Evolutionary conservation across 2,797 vertebrate genomes (phyloP).

Genomic region (Alcedo quadribrachys): DNA sequence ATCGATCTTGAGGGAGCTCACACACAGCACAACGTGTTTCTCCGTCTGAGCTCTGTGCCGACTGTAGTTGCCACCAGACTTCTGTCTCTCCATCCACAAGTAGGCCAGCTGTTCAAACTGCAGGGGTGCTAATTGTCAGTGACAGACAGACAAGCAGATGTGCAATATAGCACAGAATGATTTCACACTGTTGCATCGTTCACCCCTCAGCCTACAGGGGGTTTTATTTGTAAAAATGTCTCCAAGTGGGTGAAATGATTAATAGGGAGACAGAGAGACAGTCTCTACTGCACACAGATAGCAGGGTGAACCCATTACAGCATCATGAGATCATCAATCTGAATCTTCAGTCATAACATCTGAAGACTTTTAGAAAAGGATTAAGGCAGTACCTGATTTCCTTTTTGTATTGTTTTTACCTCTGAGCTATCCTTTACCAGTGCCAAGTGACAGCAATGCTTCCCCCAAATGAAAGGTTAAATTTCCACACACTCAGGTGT

Average conservation of each 20-base stretch:
- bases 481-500: not conserved
- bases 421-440: not conserved
- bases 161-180: not conserved
- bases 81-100: constrained; percentile 88
- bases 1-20: constrained; percentile 86
- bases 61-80: constrained; percentile 86
- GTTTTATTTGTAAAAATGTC: not conserved
- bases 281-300: not conserved
- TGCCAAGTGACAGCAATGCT: not conserved
- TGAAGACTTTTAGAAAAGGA: not conserved
- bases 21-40: constrained; percentile 84
- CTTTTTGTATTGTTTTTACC: not conserved
- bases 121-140: constrained; percentile 9
- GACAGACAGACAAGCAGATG: not conserved
- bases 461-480: not conserved
- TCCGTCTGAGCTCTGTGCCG: constrained; percentile 85
- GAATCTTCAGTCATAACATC: not conserved
- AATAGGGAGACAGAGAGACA: not conserved
- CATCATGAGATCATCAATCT: not conserved
- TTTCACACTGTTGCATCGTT: not conserved
- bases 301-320: not conserved
- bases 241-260: not conserved
- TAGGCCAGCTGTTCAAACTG: constrained; percentile 87
- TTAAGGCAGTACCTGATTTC: not conserved
- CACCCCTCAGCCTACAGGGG: not conserved